A percentile compares a stretch with the other conserved stretches of the same genome.
phyloP scores from a whole-genome alignment of 2,113 vertebrate genomes.

The Nothoprocta perdicaria region DNA sequence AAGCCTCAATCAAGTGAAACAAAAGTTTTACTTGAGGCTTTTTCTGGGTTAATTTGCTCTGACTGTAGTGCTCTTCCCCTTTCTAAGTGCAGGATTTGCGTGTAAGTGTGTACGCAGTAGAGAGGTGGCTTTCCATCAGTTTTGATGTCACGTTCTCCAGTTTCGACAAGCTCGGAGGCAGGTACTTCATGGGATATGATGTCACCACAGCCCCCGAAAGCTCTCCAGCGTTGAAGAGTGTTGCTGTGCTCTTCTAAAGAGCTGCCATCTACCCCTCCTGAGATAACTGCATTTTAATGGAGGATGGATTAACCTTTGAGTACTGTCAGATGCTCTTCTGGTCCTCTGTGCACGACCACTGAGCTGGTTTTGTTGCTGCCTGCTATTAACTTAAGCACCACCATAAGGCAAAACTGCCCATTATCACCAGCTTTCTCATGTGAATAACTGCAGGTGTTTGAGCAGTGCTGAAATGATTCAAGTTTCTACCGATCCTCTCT shows the following conservation, averaged over 20 bases:
- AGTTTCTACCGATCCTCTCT: not conserved
- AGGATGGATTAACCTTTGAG: not conserved
- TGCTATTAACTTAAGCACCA: not conserved
- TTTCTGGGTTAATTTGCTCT: not conserved
- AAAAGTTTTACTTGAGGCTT: accelerated
- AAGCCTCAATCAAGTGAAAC: not conserved
- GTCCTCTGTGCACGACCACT: not conserved
- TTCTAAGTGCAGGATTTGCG: too few species aligned
- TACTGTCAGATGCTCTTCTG: not conserved
- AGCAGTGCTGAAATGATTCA: not conserved
- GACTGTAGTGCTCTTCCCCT: not conserved
- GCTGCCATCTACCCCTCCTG: accelerated
- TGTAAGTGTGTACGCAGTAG: not conserved
- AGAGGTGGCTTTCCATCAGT: not conserved
- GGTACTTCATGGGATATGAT: accelerated
- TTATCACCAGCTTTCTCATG: not conserved
- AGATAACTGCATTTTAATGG: not conserved
- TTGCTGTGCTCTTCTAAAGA: not conserved
- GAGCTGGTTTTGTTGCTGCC: not conserved
- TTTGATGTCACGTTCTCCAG: not conserved
- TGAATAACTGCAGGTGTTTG: not conserved
- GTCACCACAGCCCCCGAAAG: not conserved
- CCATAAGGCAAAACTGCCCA: not conserved
- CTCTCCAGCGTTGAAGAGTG: not conserved
- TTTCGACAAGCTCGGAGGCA: not conserved